Percentiles rank a stretch among this genome's conserved stretches.
These are phyloP conservation scores for Cistogaster globosa DNA, from an alignment of 2,888 invertebrate genomes.

Conservation along the genomic window DNA sequence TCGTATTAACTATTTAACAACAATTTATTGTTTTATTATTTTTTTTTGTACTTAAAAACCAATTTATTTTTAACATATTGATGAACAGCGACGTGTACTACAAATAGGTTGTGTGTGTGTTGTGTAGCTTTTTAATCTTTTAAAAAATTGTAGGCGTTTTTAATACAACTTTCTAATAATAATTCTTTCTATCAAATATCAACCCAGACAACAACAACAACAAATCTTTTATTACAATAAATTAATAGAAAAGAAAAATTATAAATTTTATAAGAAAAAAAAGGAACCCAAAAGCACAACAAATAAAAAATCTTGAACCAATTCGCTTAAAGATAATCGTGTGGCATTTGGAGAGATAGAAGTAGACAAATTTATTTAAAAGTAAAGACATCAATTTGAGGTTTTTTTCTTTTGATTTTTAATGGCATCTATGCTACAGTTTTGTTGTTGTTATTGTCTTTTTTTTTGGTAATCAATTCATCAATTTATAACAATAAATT, in stretches of 20 bases:
- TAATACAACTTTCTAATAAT: constrained; percentile 70
- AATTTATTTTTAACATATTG: constrained; percentile 50
- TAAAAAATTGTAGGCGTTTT: constrained; percentile 61
- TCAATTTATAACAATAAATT: constrained; percentile 62
- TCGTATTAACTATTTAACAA: neutral
- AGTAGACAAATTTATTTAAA: constrained; percentile 39
- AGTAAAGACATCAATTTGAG: constrained; percentile 51
- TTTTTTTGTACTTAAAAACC: constrained; percentile 3
- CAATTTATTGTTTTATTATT: neutral
- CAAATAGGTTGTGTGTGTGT: constrained; percentile 27
- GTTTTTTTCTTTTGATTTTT: constrained; percentile 18
- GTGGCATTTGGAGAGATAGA: constrained; percentile 39
- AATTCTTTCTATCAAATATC: constrained; percentile 57
- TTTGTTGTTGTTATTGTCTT: neutral
- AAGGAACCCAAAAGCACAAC: constrained; percentile 12
- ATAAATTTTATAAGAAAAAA: constrained; percentile 32
- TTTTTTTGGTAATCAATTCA: constrained; percentile 69
- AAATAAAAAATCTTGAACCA: constrained; percentile 41
- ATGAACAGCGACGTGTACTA: constrained; percentile 47
- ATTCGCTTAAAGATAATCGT: constrained; percentile 45
- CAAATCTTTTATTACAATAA: constrained; percentile 26
- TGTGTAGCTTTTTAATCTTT: constrained; percentile 18
- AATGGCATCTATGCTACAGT: constrained; percentile 3
- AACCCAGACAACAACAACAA: constrained; percentile 7
- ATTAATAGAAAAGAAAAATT: constrained; percentile 6